Conservation (phyloP, 2,888 invertebrate genomes). For the Oasisia sp. region DNA sequence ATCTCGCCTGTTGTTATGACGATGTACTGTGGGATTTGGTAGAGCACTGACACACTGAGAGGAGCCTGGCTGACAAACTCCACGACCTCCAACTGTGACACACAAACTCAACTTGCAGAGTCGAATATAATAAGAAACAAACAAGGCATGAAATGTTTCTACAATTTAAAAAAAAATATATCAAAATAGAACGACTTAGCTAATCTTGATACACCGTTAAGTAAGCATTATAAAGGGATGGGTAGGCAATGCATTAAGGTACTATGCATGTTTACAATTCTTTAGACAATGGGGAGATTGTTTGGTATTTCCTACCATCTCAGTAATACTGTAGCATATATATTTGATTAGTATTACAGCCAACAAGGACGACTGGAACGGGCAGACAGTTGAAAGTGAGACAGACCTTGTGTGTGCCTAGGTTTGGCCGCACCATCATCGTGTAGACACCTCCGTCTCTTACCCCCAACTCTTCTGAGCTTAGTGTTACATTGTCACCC, state of each 20-base stretch:
- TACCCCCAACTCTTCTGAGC: conserved; percentile 22
- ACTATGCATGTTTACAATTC: too few species aligned
- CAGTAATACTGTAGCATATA: background rate
- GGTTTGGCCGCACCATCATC: conserved; percentile 38
- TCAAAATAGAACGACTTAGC: too few species aligned
- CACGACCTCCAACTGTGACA: background rate
- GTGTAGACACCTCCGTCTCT: conserved; percentile 51
- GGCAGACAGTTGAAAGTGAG: background rate
- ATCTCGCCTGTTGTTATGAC: conserved; percentile 93
- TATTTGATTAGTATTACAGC: background rate
- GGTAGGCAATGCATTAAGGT: too few species aligned
- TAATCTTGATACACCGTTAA: too few species aligned
- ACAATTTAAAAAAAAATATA: background rate
- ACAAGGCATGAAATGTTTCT: background rate
- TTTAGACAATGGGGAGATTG: background rate
- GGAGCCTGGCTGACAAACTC: conserved; percentile 20
- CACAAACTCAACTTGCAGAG: background rate
- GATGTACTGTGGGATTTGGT: conserved; percentile 82
- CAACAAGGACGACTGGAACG: background rate
- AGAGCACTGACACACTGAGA: conserved; percentile 38
- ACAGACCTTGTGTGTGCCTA: conserved; percentile 18
- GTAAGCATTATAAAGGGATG: too few species aligned
- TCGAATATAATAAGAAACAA: background rate
- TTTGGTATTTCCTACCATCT: background rate
- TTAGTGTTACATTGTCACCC: background rate